These are phyloP conservation scores for Lithophane semibrunnea DNA, from an alignment of 2,888 invertebrate species.

Conservation along the genomic window DNA sequence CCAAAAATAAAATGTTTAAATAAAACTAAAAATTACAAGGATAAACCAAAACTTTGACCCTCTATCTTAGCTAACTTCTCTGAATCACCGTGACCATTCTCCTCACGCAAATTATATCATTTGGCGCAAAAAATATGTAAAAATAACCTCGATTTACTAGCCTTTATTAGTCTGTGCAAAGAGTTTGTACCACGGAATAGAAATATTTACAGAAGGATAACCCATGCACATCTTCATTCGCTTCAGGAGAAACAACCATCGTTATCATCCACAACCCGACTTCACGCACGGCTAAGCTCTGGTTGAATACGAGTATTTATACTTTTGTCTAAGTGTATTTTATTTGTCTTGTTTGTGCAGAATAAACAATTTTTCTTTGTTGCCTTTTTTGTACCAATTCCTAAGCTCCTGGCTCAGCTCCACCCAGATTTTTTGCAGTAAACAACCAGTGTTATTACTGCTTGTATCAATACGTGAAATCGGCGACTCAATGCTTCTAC, in stretches of 20 bases:
- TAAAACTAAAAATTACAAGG: constrained; percentile 38
- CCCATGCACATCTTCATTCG: neutral
- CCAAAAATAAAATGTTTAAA: constrained; percentile 17
- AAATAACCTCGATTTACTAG: constrained; percentile 43
- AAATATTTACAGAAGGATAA: constrained; percentile 19
- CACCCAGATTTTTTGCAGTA: too few relatives aligned
- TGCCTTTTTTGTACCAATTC: too few relatives aligned
- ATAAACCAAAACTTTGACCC: constrained; percentile 47
- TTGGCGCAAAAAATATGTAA: constrained; percentile 54
- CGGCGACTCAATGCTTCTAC: too few relatives aligned
- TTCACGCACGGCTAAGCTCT: too few relatives aligned
- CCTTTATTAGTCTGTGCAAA: constrained; percentile 10
- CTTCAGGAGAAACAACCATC: neutral
- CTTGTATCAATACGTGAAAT: too few relatives aligned
- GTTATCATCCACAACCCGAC: too few relatives aligned
- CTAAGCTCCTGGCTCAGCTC: too few relatives aligned
- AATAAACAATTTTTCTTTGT: too few relatives aligned
- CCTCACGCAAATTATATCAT: constrained; percentile 54
- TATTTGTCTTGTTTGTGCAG: too few relatives aligned
- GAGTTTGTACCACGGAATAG: neutral
- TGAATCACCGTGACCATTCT: constrained; percentile 58
- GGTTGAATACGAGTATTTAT: too few relatives aligned
- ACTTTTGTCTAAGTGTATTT: too few relatives aligned
- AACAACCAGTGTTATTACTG: too few relatives aligned
- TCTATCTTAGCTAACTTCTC: constrained; percentile 21